Base-by-base conservation (phyloP, 2,888 invertebrate species). In the Drosophila phalerata region DNA sequence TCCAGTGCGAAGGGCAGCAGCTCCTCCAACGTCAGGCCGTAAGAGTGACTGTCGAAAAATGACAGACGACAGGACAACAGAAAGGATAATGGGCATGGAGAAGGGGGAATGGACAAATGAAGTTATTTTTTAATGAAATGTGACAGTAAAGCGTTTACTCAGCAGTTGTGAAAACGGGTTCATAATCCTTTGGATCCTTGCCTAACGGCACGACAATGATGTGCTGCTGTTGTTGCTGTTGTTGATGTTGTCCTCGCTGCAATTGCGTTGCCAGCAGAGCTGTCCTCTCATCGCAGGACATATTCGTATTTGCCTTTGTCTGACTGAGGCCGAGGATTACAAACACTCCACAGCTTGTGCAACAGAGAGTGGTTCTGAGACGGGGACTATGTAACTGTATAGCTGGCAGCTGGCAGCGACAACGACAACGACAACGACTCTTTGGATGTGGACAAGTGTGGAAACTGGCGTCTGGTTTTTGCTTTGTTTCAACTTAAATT, bases 21-120 rank as follows among this genome's bases (percentile, higher is more conserved):
- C 84, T 94, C 94, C 65, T 94, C 94, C 32, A 92, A 79, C 9
- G 93, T 93, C n/a, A 94, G 85, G 2, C 90, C 86, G 57, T 89
- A 87, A 55, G 88, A 88, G 71, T 83, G 84, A 45, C 91, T 92
- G 49, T 70, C 77, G 52, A 48, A 52, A 47, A 49, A 28, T 40
- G 49, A 58, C 30, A 53, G 38, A 25, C 30, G 5, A 11, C 8
- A 30, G 25, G 48, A 19, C 8, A 15, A 40, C 1, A 34, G 48
- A 0, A 11, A 32, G 8, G 22, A 22, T 10, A 22, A 25, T 25
- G 19, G 34, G 19, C 37, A 56, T 1, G 30, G 0, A 9, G 42
- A 2, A 11, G 32, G 56, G 38, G 38, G 32, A 48, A 40, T 40
- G 49, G 34, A 28, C 58, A 57, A 64, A 64, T 73, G 53, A 72